Evolutionary conservation across 1,140 invertebrate genomes (phyloP).

Genomic region (Ephestia elutella): DNA sequence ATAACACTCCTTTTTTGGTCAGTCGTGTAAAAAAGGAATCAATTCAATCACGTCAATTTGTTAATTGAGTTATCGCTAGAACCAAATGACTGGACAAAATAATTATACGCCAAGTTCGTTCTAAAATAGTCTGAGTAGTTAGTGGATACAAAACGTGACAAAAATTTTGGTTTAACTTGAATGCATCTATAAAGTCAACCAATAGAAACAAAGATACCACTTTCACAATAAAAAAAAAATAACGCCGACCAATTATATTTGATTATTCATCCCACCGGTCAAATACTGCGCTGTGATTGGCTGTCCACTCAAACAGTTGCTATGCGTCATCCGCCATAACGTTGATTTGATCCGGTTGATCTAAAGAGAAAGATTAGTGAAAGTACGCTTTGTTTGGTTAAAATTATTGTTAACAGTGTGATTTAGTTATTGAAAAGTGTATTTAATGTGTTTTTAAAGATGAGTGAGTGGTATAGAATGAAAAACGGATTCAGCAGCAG

Average conservation of each 20-base stretch:
- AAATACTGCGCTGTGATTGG: slow-evolving; percentile 54
- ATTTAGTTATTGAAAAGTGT: slow-evolving; percentile 39
- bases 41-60: no score
- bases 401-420: slow-evolving; percentile 31
- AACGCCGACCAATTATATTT: slow-evolving; percentile 43
- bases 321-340: slow-evolving; percentile 72
- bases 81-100: no score
- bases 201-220: slow-evolving; percentile 17
- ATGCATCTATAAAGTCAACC: slow-evolving; percentile 15
- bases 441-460: slow-evolving; percentile 47
- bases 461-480: slow-evolving; percentile 66
- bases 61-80: no score
- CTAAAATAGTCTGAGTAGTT: no score
- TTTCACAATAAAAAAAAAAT: slow-evolving; percentile 59
- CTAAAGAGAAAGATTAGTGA: slow-evolving; percentile 40
- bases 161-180: no score
- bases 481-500: slow-evolving; percentile 50
- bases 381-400: slow-evolving; percentile 53
- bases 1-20: no score
- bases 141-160: no score
- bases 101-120: no score
- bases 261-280: slow-evolving; percentile 57
- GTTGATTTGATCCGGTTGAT: slow-evolving; percentile 30
- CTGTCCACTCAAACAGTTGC: slow-evolving; percentile 54
- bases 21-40: no score